Evolutionary conservation across 2,797 vertebrate genomes (phyloP).

Genomic region (Cryptoblepharus egeriae): DNA sequence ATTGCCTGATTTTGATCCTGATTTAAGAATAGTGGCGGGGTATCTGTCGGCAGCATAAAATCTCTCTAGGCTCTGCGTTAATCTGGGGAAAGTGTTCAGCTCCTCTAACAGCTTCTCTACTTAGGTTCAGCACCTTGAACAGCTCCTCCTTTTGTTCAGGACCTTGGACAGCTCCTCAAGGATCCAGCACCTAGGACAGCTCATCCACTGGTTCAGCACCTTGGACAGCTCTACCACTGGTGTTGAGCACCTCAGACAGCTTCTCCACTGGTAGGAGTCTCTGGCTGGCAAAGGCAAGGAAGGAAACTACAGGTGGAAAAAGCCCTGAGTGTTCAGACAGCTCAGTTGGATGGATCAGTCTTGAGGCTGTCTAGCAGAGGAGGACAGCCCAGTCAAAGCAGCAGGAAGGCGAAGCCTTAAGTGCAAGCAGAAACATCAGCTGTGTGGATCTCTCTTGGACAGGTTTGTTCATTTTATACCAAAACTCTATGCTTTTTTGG

Average conservation of each 20-base stretch:
- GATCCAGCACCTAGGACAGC: no score
- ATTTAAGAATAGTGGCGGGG: neutral
- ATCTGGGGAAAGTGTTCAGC: neutral
- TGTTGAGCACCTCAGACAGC: no score
- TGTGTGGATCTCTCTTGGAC: neutral
- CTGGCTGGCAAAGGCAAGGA: neutral
- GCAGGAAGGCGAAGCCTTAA: no score
- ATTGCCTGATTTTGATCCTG: neutral
- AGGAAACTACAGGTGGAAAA: conserved; percentile 3
- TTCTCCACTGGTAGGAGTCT: neutral
- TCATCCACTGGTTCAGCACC: no score
- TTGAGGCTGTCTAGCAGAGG: conserved; percentile 7
- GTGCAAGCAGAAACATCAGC: no score
- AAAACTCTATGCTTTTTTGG: conserved; percentile 35
- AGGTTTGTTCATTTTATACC: neutral
- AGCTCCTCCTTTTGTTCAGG: no score
- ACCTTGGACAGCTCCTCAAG: no score
- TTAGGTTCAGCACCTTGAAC: no score
- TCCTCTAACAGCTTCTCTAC: no score
- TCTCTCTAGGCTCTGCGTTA: conserved; percentile 18
- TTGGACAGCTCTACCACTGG: no score
- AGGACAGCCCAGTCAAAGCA: no score
- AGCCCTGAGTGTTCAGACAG: neutral
- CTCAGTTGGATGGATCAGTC: neutral
- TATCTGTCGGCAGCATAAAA: conserved; percentile 8